These are phyloP conservation scores for Siniperca knerii DNA, from an alignment of 2,113 vertebrate genomes.

Conservation along the genomic window DNA sequence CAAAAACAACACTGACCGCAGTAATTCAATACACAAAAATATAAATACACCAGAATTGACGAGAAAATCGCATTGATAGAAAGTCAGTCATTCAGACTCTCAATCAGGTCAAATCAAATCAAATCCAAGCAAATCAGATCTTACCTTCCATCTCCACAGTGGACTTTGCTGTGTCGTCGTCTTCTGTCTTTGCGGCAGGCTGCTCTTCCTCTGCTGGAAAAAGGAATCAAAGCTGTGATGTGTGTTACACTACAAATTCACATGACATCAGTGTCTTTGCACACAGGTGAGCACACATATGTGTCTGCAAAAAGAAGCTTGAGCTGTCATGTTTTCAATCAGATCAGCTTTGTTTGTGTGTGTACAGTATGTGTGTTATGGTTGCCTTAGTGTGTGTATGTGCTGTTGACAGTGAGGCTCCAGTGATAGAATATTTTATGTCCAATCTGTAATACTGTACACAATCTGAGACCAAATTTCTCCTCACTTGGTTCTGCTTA, in stretches of 20 bases:
- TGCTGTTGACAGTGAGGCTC: constrained; percentile 25
- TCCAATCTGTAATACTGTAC: constrained; percentile 20
- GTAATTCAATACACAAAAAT: constrained; percentile 40
- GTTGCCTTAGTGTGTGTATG: background rate
- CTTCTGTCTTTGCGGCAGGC: constrained; percentile 45
- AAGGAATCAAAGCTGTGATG: constrained; percentile 33
- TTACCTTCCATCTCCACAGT: constrained; percentile 74
- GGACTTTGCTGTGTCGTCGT: constrained; percentile 36
- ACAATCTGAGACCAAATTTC: background rate
- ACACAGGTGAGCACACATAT: background rate
- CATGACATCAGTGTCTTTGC: background rate
- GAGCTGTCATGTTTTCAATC: constrained; percentile 5
- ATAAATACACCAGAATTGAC: constrained; percentile 36
- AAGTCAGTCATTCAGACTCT: constrained; percentile 36
- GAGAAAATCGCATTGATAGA: constrained; percentile 34
- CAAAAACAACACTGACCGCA: constrained; percentile 23
- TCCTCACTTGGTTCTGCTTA: constrained; percentile 13
- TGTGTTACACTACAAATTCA: background rate
- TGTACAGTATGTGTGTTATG: background rate
- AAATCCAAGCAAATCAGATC: constrained; percentile 43
- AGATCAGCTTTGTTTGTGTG: background rate
- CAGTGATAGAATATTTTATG: constrained; percentile 1
- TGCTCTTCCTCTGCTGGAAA: constrained; percentile 56
- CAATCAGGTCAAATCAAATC: constrained; percentile 38
- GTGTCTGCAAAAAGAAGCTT: background rate